Evolutionary conservation across 2,888 invertebrate species (phyloP).

Genomic region (Luperina nickerlii): DNA sequence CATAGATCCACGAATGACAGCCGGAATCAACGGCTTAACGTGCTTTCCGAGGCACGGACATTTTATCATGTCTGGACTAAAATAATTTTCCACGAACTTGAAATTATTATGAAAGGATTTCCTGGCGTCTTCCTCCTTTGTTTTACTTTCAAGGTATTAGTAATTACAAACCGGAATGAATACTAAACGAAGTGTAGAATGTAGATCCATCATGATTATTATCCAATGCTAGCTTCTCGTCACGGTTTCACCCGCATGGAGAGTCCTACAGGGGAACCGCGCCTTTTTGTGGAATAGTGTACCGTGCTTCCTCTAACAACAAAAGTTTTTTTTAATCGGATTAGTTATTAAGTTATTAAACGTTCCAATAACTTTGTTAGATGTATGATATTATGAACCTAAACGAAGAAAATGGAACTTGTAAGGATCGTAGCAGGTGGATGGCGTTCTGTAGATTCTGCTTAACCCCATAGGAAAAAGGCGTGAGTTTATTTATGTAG

Average conservation of each 20-base stretch:
- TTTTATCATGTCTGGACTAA: neutral
- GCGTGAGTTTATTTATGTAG: neutral
- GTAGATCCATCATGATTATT: constrained; percentile 1
- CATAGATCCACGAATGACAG: no score
- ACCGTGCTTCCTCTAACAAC: neutral
- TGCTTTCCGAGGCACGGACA: no score
- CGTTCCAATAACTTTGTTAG: neutral
- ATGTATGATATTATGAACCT: no score
- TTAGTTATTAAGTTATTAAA: no score
- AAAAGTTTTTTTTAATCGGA: no score
- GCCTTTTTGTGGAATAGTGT: neutral
- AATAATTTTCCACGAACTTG: constrained; percentile 47
- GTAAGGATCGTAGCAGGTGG: neutral
- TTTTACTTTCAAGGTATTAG: constrained; percentile 42
- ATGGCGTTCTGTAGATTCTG: neutral
- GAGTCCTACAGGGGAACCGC: neutral
- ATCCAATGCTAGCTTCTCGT: neutral
- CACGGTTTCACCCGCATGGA: neutral
- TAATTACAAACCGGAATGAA: constrained; percentile 25
- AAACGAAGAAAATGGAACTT: no score
- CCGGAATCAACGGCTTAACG: no score
- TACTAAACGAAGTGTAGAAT: constrained; percentile 4
- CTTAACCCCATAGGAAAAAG: neutral
- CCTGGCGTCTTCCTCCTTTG: constrained; percentile 41
- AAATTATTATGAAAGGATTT: constrained; percentile 49